Evolutionary conservation across 2,113 vertebrate genomes (phyloP).

Genomic region (Eretmochelys imbricata): DNA sequence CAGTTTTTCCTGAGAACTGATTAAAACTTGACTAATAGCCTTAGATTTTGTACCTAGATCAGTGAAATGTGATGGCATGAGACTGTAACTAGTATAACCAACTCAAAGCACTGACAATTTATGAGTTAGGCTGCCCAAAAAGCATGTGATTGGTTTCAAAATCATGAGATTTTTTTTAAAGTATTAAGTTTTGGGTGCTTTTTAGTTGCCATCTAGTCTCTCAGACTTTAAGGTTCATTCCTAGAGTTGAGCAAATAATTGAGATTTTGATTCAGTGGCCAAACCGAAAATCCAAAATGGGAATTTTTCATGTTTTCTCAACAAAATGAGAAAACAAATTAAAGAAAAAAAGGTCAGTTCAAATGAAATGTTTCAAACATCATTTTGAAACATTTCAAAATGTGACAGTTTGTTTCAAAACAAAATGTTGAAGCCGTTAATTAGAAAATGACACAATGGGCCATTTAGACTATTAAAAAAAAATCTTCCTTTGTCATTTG

Average conservation of each 20-base stretch:
- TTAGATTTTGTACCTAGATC: background rate
- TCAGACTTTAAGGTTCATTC: rapidly evolving
- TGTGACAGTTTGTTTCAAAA: background rate
- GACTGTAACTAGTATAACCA: background rate
- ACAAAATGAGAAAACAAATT: background rate
- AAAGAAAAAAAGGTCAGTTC: background rate
- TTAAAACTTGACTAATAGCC: background rate
- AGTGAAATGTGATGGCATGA: background rate
- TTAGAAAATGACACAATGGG: background rate
- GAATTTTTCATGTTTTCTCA: background rate
- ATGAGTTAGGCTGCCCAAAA: background rate
- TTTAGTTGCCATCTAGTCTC: background rate
- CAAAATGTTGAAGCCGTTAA: background rate
- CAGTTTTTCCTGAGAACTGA: background rate
- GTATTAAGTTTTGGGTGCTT: background rate
- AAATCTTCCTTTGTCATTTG: background rate
- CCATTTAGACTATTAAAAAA: no score
- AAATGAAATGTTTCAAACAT: background rate
- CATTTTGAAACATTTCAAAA: background rate
- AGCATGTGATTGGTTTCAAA: rapidly evolving
- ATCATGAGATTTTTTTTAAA: rapidly evolving
- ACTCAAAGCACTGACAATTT: background rate
- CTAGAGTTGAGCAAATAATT: background rate
- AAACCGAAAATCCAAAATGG: background rate
- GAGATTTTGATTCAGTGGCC: background rate